These are phyloP conservation scores for Labeo calbasu DNA, from an alignment of 2,797 vertebrate species.

Conservation along the genomic window DNA sequence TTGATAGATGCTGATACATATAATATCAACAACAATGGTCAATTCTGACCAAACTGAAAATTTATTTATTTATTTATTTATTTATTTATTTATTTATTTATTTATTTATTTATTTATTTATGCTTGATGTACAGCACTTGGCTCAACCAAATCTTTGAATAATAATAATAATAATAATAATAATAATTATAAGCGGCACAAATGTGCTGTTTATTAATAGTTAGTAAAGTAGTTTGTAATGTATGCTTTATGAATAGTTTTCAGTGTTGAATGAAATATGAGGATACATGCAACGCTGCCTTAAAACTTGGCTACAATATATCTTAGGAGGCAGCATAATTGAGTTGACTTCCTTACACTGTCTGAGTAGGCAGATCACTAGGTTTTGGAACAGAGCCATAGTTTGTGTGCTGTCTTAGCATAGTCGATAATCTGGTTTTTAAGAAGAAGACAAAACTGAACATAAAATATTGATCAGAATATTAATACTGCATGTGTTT, in stretches of 20 bases:
- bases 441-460: conserved; percentile 2
- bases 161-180: too few species aligned
- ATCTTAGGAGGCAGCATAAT: neutral
- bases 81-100: too few species aligned
- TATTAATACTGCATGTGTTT: conserved; percentile 15
- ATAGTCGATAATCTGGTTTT: neutral
- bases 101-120: too few species aligned
- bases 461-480: neutral
- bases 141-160: too few species aligned
- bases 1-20: neutral
- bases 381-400: conserved; percentile 1
- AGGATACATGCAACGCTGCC: neutral
- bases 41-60: too few species aligned
- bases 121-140: too few species aligned
- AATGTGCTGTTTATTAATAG: neutral
- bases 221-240: neutral
- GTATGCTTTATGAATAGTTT: too few species aligned
- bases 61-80: too few species aligned
- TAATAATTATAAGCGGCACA: too few species aligned
- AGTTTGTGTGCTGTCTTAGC: neutral
- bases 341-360: neutral
- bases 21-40: too few species aligned
- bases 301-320: neutral
- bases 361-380: neutral
- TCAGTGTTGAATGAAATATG: neutral